Evolutionary conservation across 1,140 invertebrate species (phyloP), one percentile per base, ranked within the genome.

Genomic region (Lordiphosa stackelbergi): DNA sequence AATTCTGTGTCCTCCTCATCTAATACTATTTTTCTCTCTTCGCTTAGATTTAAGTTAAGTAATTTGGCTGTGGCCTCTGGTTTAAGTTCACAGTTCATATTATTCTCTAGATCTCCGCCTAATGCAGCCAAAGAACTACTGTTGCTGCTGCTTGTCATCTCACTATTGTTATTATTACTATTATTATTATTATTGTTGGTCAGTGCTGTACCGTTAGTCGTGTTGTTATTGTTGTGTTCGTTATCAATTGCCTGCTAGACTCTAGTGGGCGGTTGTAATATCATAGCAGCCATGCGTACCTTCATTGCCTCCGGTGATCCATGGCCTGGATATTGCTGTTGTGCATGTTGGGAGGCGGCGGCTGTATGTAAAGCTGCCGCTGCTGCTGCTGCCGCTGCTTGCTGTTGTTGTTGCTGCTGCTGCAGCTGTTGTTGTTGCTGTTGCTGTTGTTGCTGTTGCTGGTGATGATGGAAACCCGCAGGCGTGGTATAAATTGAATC

Each of bases 201-300:
- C 73, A 79, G 56, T 42, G 36, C 56, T 57, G 61, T 73, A 28
- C 24, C 4, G 5, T 28, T 28, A 38, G 75, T 61, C 51, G 71
- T 53, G 38, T 53, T 68, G 60, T 73, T 59, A 19, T 79, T 73
- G 43, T 53, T 66, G 52, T 71, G 75, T 73, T 72, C 72, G 59
- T 75, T 65, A 83, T 84, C 85, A 75, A 86, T 85, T 87, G 85
- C 85, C 86, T 90, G 90, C 92, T 93, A 93, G 90, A 94, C 93
- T 90, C 92, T 92, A 90, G 93, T 93, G 88, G 93, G 93, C 66
- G 93, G 92, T 90, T 93, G 92, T 87, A 93, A 91, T 88, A 93
- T 92, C 89, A 93, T 92, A 84, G 93, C 92, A 81, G 93, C 92
- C 85, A 93, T 91, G 88, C 92, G 92, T 90, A 93, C 93, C 92